Evolutionary conservation across 2,888 invertebrate species (phyloP), one percentile per base, ranked within the genome.

Genomic region (Pristionchus exspectatus): DNA sequence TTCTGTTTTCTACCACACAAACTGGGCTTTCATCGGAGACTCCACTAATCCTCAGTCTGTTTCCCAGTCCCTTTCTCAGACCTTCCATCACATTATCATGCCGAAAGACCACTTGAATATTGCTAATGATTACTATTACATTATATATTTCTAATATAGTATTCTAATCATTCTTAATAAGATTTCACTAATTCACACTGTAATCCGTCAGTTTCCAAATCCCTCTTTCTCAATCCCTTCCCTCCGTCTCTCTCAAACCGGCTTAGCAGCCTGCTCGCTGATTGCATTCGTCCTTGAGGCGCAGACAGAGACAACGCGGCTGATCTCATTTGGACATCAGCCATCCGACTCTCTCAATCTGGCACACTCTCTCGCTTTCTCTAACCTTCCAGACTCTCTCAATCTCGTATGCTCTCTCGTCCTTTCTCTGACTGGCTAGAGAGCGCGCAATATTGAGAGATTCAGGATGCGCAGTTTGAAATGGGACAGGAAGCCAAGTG

Each of bases 221-320:
- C 69, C 33, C 38, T 38, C 66, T 85, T 38, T 50, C 50, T 56
- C 84, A 24, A 38, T n/a, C 21, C 16, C 56, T n/a, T 38, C 27
- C n/a, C 84, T 27, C 30, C 59, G 33, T 84, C 84, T 56, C 44
- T 38, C 83, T 86, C 63, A 59, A 44, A 38, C 44, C 0, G n/a
- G 10, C 66, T 69, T 56, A 54, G 27, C 50, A 12, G 14, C 30
- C 44, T 50, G 16, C 69, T 30, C 38, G 30, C 54, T 87, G 87
- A 87, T 87, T 87, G 87, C 50, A 87, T 87, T 69, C 83, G 74
- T 54, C 54, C 83, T 56, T 83, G 44, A 59, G 85, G 33, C 85
- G 24, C 30, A 27, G 24, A 24, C 69, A 74, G 74, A 81, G 81
- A 54, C 81, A 81, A 85, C 59, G 69, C 59, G 44, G 33, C 87